Conservation (phyloP, 1,140 invertebrate species). For the Diorhabda elongata region DNA sequence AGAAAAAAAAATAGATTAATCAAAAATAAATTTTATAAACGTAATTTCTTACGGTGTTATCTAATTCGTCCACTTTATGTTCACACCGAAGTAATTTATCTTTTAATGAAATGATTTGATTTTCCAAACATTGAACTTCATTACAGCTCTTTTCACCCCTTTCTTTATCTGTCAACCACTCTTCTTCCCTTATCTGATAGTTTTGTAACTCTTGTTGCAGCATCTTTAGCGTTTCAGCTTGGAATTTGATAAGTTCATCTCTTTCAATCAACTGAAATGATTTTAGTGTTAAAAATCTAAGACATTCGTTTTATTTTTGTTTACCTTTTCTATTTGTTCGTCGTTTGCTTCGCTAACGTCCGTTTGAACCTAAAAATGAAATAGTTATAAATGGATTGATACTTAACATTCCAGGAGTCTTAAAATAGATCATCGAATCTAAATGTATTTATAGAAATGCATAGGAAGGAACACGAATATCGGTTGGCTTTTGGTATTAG, state of each 20-base stretch:
- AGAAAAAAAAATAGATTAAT: background rate
- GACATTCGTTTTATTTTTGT: background rate
- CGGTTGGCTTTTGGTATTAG: too few relatives aligned
- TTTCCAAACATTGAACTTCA: background rate
- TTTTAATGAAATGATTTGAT: background rate
- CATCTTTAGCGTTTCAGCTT: slow-evolving; percentile 28
- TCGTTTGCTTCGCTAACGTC: background rate
- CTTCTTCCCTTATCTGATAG: slow-evolving; percentile 18
- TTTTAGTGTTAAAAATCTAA: background rate
- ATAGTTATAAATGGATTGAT: background rate
- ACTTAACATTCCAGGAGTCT: background rate
- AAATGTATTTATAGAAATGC: background rate
- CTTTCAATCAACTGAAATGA: slow-evolving; percentile 24
- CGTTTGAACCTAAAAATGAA: slow-evolving; percentile 11
- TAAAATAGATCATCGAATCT: slow-evolving; percentile 1
- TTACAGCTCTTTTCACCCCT: background rate
- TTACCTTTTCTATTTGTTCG: slow-evolving; percentile 5
- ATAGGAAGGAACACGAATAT: background rate
- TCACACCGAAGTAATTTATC: background rate
- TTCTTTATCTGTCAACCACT: background rate
- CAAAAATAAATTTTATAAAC: background rate
- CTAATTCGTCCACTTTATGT: background rate
- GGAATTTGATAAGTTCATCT: slow-evolving; percentile 24
- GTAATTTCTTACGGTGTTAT: background rate
- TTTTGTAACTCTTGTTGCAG: slow-evolving; percentile 29